phyloP scores from a whole-genome alignment of 2,888 invertebrate genomes.

The Drosophila mimetica region DNA sequence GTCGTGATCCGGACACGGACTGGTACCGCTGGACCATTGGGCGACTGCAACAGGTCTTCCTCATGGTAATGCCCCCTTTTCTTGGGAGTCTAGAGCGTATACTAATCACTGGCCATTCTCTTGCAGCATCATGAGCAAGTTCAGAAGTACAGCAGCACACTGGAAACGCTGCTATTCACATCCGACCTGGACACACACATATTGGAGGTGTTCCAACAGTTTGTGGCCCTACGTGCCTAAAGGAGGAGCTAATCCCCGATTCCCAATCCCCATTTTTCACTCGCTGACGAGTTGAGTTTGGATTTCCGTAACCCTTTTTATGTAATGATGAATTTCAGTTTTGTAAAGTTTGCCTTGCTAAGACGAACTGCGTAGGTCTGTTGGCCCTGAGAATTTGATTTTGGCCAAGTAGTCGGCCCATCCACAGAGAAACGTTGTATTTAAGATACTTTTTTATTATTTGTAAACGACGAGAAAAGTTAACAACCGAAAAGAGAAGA shows the following conservation, averaged over 20 bases:
- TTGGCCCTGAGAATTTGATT: background rate
- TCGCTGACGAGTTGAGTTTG: background rate
- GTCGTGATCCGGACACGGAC: slow-evolving; percentile 95
- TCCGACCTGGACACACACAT: slow-evolving; percentile 98
- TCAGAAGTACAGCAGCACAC: slow-evolving; percentile 96
- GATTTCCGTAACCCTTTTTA: background rate
- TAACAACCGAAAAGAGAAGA: background rate
- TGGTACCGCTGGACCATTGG: slow-evolving; percentile 99
- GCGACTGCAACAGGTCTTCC: slow-evolving; percentile 96
- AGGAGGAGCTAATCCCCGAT: background rate
- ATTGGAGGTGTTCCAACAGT: slow-evolving; percentile 98
- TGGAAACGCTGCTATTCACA: slow-evolving; percentile 97
- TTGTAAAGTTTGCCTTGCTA: background rate
- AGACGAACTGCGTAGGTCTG: background rate
- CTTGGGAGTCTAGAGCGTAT: fast-evolving
- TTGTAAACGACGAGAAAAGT: slow-evolving; percentile 9
- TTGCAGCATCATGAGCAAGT: slow-evolving; percentile 98
- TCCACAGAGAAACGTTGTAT: background rate
- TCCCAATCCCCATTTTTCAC: background rate
- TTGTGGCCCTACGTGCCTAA: slow-evolving; percentile 90
- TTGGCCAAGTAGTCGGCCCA: background rate
- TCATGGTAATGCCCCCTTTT: slow-evolving; percentile 89
- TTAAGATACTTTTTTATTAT: slow-evolving; percentile 4
- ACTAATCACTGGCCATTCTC: background rate
- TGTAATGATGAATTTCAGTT: background rate